phyloP scores from a whole-genome alignment of 2,888 invertebrate genomes.

The Trilocha varians region DNA sequence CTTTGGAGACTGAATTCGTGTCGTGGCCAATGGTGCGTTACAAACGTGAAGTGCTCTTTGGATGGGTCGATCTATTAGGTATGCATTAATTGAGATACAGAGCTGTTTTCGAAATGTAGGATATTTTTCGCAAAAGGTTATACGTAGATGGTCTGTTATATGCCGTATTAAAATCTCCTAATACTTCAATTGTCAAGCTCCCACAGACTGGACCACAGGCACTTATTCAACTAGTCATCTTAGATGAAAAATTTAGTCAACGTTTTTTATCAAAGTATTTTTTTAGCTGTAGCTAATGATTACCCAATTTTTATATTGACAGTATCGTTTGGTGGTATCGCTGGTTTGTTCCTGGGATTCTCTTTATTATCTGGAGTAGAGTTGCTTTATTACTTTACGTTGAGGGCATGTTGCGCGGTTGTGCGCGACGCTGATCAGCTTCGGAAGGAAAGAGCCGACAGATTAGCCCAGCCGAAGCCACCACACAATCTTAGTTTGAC shows the following conservation, averaged over 20 bases:
- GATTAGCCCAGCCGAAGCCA: conserved; percentile 48
- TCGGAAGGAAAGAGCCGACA: conserved; percentile 54
- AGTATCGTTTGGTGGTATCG: conserved; percentile 79
- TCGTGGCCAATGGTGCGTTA: conserved; percentile 86
- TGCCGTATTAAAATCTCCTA: no score
- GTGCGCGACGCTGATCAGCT: conserved; percentile 63
- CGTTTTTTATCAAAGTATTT: no score
- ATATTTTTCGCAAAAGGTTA: no score
- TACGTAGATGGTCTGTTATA: no score
- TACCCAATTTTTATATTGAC: no score
- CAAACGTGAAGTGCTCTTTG: conserved; percentile 86
- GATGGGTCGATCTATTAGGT: conserved; percentile 88
- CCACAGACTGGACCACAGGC: no score
- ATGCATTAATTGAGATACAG: conserved; percentile 5
- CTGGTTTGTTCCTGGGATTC: conserved; percentile 81
- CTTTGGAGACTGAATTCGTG: conserved; percentile 77
- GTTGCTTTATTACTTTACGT: conserved; percentile 82
- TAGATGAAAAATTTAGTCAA: no score
- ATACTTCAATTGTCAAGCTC: no score
- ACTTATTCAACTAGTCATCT: no score
- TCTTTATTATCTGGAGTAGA: conserved; percentile 84
- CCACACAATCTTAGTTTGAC: conserved; percentile 59
- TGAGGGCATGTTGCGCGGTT: conserved; percentile 78
- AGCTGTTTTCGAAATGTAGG: no score
- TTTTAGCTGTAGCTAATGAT: no score